Percentiles rank a stretch among this genome's conserved stretches.
Evolutionary conservation across 2,113 vertebrate genomes (phyloP).

Genomic region (Edolisoma coerulescens): DNA sequence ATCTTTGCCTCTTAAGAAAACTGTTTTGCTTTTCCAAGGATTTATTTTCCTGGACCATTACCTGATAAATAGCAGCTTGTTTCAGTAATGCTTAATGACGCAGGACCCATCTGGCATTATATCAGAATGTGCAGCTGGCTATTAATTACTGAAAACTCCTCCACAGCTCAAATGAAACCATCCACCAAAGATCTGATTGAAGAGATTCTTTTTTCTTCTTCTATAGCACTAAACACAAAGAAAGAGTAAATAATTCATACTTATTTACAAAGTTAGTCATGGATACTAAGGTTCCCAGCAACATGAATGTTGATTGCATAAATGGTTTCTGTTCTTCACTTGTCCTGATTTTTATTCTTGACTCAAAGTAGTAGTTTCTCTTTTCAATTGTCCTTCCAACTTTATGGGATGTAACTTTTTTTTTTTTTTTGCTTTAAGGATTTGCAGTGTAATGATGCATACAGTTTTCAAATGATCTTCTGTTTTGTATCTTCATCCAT

Average conservation of each 20-base stretch:
- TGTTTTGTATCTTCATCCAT: background rate
- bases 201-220: slow-evolving; percentile 46
- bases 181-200: slow-evolving; percentile 47
- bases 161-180: slow-evolving; percentile 31
- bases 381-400: background rate
- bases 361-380: background rate
- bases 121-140: slow-evolving; percentile 67
- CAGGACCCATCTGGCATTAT: slow-evolving; percentile 48
- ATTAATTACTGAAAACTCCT: slow-evolving; percentile 69
- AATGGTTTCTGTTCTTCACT: background rate
- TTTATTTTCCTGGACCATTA: slow-evolving; percentile 26
- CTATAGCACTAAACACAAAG: background rate
- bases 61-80: slow-evolving; percentile 47
- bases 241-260: slow-evolving; percentile 5
- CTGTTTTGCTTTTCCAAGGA: background rate
- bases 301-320: background rate
- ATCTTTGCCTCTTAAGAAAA: background rate
- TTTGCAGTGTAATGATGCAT: background rate
- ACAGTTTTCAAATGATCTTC: background rate
- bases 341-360: slow-evolving; percentile 18
- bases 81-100: slow-evolving; percentile 49
- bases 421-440: too few species aligned
- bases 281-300: background rate
- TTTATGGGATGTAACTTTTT: background rate
- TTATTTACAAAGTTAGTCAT: background rate